These are phyloP conservation scores for Eupithecia subumbrata DNA, from an alignment of 2,888 invertebrate genomes.

Conservation along the genomic window DNA sequence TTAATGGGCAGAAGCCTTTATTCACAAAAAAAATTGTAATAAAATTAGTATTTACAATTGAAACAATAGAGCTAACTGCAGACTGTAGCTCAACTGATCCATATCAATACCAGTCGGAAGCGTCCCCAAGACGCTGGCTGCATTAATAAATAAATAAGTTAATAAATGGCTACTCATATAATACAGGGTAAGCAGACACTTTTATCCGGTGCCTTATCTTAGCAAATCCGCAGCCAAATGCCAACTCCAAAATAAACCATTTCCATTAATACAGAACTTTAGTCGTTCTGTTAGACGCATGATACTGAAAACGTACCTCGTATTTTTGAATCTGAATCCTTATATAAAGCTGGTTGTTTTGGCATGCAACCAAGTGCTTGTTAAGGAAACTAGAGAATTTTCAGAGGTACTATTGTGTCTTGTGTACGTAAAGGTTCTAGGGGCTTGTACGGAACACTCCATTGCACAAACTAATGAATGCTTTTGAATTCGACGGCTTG, in stretches of 20 bases:
- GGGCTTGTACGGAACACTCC: slow-evolving; percentile 34
- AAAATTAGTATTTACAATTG: no score
- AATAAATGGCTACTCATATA: not conserved
- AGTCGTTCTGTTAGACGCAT: not conserved
- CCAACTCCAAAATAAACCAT: not conserved
- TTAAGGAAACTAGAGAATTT: slow-evolving; percentile 76
- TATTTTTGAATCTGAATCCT: slow-evolving; percentile 50
- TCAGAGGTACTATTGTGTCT: slow-evolving; percentile 67
- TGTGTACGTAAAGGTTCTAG: slow-evolving; percentile 59
- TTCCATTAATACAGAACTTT: not conserved
- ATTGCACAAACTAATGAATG: slow-evolving; percentile 45
- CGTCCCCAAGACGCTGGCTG: no score
- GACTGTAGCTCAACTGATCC: no score
- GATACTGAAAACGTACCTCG: slow-evolving; percentile 15
- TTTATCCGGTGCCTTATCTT: not conserved
- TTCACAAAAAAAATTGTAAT: no score
- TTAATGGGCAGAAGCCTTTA: no score
- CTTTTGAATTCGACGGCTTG: slow-evolving; percentile 44
- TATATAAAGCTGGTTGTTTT: slow-evolving; percentile 69
- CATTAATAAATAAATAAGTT: no score
- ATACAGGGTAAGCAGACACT: not conserved
- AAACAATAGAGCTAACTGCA: no score
- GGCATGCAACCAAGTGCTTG: slow-evolving; percentile 78
- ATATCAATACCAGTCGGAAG: no score
- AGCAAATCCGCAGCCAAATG: not conserved